phyloP scores from a whole-genome alignment of 2,888 invertebrate species.

The Cinara cedri region DNA sequence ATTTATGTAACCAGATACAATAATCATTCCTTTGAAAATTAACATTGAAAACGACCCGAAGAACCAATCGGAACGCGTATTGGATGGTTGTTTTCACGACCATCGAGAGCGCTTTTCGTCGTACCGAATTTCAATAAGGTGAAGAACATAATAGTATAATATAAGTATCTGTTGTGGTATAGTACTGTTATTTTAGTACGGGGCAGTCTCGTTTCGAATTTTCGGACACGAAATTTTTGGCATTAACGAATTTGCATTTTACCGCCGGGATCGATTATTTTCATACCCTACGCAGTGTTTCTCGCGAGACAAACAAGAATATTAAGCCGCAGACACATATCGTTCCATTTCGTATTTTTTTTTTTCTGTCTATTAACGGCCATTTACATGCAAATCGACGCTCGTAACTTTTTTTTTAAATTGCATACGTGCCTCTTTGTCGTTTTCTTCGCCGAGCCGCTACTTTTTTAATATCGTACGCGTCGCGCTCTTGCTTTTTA shows the following conservation, averaged over 20 bases:
- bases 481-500: neutral
- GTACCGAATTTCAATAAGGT: too few relatives aligned
- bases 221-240: too few relatives aligned
- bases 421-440: constrained; percentile 24
- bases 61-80: too few relatives aligned
- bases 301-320: neutral
- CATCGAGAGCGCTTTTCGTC: too few relatives aligned
- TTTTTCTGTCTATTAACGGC: constrained; percentile 29
- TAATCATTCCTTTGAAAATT: too few relatives aligned
- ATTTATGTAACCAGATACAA: too few relatives aligned
- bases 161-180: too few relatives aligned
- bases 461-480: constrained; percentile 21
- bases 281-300: neutral
- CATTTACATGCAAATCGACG: constrained; percentile 36
- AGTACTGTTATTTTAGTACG: too few relatives aligned
- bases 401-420: constrained; percentile 22
- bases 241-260: constrained; percentile 14
- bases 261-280: constrained; percentile 12
- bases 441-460: neutral
- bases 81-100: too few relatives aligned
- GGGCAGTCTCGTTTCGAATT: too few relatives aligned
- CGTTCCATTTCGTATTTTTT: neutral
- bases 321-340: neutral
- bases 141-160: too few relatives aligned
- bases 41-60: too few relatives aligned